phyloP scores from a whole-genome alignment of 2,113 vertebrate genomes.

The Plecotus auritus region DNA sequence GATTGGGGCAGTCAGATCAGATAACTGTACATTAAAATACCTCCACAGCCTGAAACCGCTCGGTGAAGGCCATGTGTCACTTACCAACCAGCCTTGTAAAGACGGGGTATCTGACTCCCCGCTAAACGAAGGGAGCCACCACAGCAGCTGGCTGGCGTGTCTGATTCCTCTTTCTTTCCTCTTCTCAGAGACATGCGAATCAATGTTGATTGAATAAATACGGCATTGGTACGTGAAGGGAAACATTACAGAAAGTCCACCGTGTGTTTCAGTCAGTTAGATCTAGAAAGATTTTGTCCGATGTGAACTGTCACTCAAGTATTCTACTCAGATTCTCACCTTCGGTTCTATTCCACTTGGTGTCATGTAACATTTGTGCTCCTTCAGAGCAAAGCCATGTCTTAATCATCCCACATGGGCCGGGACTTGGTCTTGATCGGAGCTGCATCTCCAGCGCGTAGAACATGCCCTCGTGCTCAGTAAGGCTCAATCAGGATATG shows the following conservation, averaged over 20 bases:
- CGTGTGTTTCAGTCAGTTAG: background rate
- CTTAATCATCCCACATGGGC: background rate
- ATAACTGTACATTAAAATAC: background rate
- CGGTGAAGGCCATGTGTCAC: background rate
- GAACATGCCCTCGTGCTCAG: background rate
- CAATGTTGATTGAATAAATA: background rate
- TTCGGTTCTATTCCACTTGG: background rate
- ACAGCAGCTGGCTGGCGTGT: background rate
- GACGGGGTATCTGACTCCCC: background rate
- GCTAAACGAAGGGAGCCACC: background rate
- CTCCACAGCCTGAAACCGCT: background rate
- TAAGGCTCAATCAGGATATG: background rate
- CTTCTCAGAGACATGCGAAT: background rate
- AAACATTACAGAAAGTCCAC: background rate
- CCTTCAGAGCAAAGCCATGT: background rate
- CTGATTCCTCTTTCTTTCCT: background rate
- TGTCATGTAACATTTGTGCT: background rate
- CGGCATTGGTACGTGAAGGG: background rate
- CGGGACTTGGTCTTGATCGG: background rate
- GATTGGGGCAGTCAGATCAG: background rate
- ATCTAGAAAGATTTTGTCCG: background rate
- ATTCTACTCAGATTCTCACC: background rate
- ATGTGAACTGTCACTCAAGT: background rate
- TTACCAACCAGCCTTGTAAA: background rate
- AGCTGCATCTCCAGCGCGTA: background rate